These are phyloP conservation scores for Porites divaricata DNA, from an alignment of 92 coral and sea anemone genomes.

Conservation along the genomic window DNA sequence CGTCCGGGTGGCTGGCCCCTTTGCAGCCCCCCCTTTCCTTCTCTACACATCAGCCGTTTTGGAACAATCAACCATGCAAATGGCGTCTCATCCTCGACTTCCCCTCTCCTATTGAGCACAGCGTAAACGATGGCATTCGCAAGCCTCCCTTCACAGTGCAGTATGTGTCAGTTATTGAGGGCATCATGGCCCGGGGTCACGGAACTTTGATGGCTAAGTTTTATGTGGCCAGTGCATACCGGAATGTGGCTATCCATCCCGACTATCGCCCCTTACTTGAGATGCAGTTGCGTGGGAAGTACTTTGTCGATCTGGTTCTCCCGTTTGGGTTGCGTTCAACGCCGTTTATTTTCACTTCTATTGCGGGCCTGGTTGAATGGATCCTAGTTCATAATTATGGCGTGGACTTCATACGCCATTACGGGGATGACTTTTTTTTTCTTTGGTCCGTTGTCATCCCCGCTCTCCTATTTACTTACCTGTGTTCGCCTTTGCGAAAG, in stretches of 20 bases:
- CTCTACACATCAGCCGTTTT: constrained; percentile 3
- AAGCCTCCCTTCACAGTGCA: constrained; percentile 1
- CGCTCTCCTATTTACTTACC: background rate
- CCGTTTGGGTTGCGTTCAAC: no score
- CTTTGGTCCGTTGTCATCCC: background rate
- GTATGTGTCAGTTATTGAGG: no score
- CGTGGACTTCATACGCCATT: background rate
- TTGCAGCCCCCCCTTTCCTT: background rate
- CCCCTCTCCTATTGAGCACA: constrained; percentile 33
- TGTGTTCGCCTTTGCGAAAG: background rate
- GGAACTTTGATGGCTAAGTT: constrained; percentile 1
- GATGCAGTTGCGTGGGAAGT: background rate
- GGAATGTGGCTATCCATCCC: background rate
- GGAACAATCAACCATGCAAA: constrained; percentile 32
- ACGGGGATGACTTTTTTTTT: no score
- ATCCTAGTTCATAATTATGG: background rate
- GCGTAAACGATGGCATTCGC: constrained; percentile 29
- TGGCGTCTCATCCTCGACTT: constrained; percentile 50
- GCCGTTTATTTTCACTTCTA: no score
- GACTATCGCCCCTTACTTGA: background rate
- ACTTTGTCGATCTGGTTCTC: background rate
- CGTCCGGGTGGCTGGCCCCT: constrained; percentile 24
- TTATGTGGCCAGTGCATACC: background rate
- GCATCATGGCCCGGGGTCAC: no score
- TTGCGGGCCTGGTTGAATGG: no score